phyloP scores from a whole-genome alignment of 2,888 invertebrate species.

The Drosophila cyrtoloma region DNA sequence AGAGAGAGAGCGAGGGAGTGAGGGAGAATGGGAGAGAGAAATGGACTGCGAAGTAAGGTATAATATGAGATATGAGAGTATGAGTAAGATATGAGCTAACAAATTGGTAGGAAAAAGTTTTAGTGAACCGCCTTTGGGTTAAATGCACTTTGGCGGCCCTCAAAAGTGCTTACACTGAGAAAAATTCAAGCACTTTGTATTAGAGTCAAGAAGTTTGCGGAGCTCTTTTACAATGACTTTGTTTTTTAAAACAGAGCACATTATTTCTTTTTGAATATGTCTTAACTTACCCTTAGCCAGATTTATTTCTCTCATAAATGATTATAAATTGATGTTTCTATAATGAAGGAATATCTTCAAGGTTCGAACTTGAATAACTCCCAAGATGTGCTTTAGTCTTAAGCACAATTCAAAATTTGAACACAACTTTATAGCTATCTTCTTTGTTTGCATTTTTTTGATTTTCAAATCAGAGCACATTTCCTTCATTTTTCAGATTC shows the following conservation, averaged over 20 bases:
- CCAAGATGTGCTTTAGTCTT: accelerated
- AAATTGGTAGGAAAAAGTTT: conserved; percentile 58
- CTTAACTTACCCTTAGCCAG: neutral
- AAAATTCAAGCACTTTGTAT: neutral
- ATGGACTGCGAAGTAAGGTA: neutral
- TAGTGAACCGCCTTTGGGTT: conserved; percentile 56
- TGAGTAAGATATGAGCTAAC: conserved; percentile 14
- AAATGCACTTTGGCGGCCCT: conserved; percentile 64
- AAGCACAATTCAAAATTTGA: neutral
- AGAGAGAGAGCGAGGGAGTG: neutral
- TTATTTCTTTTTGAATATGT: neutral
- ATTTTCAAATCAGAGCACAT: neutral
- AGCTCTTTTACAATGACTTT: neutral
- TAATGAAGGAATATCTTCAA: neutral
- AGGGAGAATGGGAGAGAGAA: neutral
- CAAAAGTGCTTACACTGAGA: conserved; percentile 49
- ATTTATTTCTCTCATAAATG: neutral
- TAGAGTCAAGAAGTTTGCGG: neutral
- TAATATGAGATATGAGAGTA: too few species aligned
- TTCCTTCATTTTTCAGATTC: neutral
- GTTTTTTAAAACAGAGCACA: neutral
- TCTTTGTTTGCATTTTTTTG: neutral
- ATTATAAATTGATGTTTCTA: neutral
- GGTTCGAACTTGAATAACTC: neutral
- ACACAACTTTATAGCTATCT: neutral